Evolutionary conservation across 2,113 vertebrate genomes (phyloP), one percentile per base, ranked within the genome.

Genomic region (Ammodytes dubius): DNA sequence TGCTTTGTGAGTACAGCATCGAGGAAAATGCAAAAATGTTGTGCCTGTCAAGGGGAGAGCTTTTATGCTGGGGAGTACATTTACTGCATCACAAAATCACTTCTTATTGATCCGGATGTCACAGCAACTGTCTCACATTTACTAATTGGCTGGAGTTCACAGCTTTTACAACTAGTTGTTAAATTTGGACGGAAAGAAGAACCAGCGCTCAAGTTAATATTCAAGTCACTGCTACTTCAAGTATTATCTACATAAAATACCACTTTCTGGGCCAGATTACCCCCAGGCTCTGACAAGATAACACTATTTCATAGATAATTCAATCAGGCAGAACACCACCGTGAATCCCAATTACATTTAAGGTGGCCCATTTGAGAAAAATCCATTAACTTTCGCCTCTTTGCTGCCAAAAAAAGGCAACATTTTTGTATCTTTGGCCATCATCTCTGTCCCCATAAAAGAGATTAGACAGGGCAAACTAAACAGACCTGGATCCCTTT

Each of bases 1-100:
- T 42, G 81, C 64, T 87, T 86, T 83, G 71, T 79, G 74, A 46
- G 79, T 74, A 61, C 61, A 86, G 65, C 58, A 17, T 40, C 71
- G 57, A 80, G 73, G n/a, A 74, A 81, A 82, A 79, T 75, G 60
- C 61, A 68, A 70, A 66, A 79, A 84, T 74, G 74, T 77, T 74
- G 70, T 80, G 65, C 40, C 52, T 74, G 76, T 68, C 76, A 71
- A 11, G 1, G 37, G 3, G 40, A 64, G 6, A 13, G 11, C 56
- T 90, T 82, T 86, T 5, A 79, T 88, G 70, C 37, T 0, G 12
- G 69, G 40, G 70, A 7, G 6, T 37, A 8, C 42, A 50, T 42
- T 46, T 27, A 6, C 54, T 47, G 45, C 71, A n/a, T 42, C n/a
- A 14, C 1, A 9, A 58, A 59, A 53, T 19, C 4, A 17, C 5